Evolutionary conservation across 2,797 vertebrate genomes (phyloP).

Genomic region (Acrossocheilus fasciatus): DNA sequence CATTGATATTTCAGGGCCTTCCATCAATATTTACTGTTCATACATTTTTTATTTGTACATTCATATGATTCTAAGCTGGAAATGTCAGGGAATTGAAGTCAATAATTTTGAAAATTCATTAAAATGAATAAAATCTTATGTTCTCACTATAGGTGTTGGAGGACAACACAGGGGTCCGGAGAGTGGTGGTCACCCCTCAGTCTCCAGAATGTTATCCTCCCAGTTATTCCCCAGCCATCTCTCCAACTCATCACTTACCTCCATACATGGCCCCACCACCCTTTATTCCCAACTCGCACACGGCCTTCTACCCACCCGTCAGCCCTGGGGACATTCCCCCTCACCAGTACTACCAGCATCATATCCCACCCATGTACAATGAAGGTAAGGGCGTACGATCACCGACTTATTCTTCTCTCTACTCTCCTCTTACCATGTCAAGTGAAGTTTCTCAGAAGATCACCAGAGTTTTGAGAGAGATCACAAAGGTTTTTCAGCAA

Average conservation of each 20-base stretch:
- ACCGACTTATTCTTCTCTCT: not conserved
- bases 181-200: slow-evolving; percentile 96
- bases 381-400: slow-evolving; percentile 84
- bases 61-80: not conserved
- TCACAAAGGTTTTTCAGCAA: too few relatives aligned
- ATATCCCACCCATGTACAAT: slow-evolving; percentile 91
- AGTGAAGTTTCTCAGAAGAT: not conserved
- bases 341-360: slow-evolving; percentile 94
- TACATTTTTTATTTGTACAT: not conserved
- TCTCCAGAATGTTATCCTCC: slow-evolving; percentile 96
- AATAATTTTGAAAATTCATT: not conserved
- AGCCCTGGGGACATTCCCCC: slow-evolving; percentile 92
- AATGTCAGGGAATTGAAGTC: not conserved
- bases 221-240: slow-evolving; percentile 94
- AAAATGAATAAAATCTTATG: not conserved
- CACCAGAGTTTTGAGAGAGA: not conserved
- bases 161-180: slow-evolving; percentile 93
- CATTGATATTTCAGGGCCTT: not conserved
- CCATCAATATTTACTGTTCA: not conserved
- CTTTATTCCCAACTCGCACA: slow-evolving; percentile 94
- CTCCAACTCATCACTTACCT: slow-evolving; percentile 92
- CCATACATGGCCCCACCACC: slow-evolving; percentile 93
- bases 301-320: slow-evolving; percentile 92
- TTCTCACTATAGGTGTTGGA: slow-evolving; percentile 86
- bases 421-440: not conserved